A percentile compares a stretch with the other conserved stretches of the same genome.
These are phyloP conservation scores for Radopholus similis DNA, from an alignment of 1,140 invertebrate species.

Conservation along the genomic window DNA sequence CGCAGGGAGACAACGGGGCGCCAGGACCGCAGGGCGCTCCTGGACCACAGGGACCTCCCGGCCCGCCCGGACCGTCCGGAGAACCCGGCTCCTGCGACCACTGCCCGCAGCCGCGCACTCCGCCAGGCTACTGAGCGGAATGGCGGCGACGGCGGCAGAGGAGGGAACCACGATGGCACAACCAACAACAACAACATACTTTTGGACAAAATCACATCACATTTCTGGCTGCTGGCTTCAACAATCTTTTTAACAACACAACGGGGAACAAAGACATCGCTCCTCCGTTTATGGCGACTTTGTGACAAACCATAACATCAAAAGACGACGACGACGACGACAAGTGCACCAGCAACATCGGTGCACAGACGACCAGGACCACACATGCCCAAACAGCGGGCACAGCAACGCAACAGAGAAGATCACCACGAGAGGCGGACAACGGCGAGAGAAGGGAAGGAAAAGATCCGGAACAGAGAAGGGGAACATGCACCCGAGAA, in stretches of 20 bases:
- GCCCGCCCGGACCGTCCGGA: conserved; percentile 36
- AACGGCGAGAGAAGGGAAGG: not conserved
- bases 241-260: conserved; percentile 1
- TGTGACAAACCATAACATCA: too few species aligned
- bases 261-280: too few species aligned
- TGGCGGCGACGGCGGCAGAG: not conserved
- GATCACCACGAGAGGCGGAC: not conserved
- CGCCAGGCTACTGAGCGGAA: conserved; percentile 44
- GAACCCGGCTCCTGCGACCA: conserved; percentile 42
- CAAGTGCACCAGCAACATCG: not conserved
- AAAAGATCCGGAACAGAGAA: not conserved
- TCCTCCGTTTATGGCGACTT: too few species aligned
- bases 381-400: not conserved
- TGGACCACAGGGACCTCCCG: conserved; percentile 46
- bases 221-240: not conserved
- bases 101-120: conserved; percentile 43
- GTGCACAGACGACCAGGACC: not conserved
- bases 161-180: not conserved
- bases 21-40: conserved; percentile 49
- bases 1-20: conserved; percentile 32
- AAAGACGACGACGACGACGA: not conserved
- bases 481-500: not conserved
- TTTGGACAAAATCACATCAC: too few species aligned
- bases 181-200: not conserved
- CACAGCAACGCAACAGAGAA: not conserved